phyloP scores from a whole-genome alignment of 2,113 vertebrate genomes.

The Peromyscus maniculatus region DNA sequence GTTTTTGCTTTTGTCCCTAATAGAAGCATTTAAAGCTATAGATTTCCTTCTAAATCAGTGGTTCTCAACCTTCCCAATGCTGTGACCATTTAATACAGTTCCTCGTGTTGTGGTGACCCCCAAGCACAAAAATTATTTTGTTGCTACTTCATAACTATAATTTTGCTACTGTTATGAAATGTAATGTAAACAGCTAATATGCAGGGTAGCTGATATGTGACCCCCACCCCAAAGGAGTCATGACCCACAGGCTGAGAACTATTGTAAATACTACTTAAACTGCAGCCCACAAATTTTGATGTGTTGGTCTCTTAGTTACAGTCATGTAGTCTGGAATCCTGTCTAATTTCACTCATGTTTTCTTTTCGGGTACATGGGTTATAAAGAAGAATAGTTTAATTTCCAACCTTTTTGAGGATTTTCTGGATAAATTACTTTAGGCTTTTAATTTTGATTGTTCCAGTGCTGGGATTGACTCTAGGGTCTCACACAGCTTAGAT shows the following conservation, averaged over 20 bases:
- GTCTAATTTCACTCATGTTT: conserved; percentile 21
- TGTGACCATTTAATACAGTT: neutral
- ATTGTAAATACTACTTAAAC: neutral
- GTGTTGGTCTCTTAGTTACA: neutral
- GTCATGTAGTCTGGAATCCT: neutral
- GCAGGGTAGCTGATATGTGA: neutral
- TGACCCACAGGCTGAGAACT: neutral
- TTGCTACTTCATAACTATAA: neutral
- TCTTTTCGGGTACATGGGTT: neutral
- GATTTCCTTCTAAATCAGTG: neutral
- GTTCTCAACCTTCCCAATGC: neutral
- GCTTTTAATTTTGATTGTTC: neutral
- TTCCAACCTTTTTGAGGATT: neutral
- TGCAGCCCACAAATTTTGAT: neutral
- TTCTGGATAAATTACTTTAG: neutral
- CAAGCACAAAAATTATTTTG: neutral
- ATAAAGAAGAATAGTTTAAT: neutral
- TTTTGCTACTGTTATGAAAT: neutral
- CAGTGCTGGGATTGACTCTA: neutral
- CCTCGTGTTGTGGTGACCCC: neutral
- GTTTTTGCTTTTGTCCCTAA: neutral
- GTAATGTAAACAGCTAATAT: neutral
- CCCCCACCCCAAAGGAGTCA: neutral
- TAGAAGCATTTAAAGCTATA: neutral
- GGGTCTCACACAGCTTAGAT: neutral